Base-by-base conservation (phyloP, 2,113 vertebrate species). In the Sarotherodon lohbergeri region DNA sequence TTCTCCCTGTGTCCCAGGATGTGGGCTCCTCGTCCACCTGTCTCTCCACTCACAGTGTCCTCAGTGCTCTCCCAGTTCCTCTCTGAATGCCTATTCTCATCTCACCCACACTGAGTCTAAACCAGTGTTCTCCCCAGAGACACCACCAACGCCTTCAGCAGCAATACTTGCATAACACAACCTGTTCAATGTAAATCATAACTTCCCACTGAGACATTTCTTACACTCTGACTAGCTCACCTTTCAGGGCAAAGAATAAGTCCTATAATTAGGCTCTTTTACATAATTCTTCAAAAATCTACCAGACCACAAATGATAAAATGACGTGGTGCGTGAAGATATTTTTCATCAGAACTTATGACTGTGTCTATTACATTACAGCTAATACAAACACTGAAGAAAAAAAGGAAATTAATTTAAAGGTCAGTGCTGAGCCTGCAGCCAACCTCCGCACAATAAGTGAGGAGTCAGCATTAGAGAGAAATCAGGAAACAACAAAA, bases 1-100 rank as follows among this genome's bases (percentile, higher is more conserved):
- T 95, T 91, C 92, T 94, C 90, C 92, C 36, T 87, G 85, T 54
- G 76, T 93, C 90, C 94, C 90, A 96, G 92, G 93, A 95, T 94
- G 95, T 95, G 96, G 95, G 92, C 87, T 94, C 88, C 32, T 43
- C 34, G 66, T 95, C 93, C 96, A 97, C 96, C 96, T 97, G 96
- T 86, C 56, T 91, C 83, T 93, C 87, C 91, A 87, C 89, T 89
- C 54, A 86, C 88, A 86, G 85, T 50, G 73, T 94, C 91, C 92
- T 68, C 91, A 82, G 87, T 17, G 29, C 85, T 91, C 86, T 94
- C 86, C 93, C 93, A 96, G 94, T 96, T 96, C 96, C 96, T 96
- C 95, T 96, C 92, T 88, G 66, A 89, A 82, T 81, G 82, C 59
- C 94, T 96, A 95, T 95, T 96, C 94, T 95, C 86, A 92, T 94